Percentiles rank a stretch among this genome's conserved stretches.
Conservation (phyloP, 1,140 invertebrate genomes). For the Drosophila kanapiae region DNA sequence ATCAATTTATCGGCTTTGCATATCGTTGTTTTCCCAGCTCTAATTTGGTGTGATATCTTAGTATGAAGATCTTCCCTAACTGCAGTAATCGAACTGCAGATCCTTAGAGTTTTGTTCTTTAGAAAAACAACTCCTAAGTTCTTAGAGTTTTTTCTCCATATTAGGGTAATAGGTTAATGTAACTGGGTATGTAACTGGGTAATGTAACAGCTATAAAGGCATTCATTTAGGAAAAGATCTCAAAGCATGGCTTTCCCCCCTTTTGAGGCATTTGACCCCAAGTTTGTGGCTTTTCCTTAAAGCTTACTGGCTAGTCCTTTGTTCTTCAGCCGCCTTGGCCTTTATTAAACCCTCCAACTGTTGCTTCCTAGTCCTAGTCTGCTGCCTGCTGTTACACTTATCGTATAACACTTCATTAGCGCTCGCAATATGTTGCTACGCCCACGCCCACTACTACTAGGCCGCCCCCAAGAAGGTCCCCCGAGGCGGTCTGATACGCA, state of each 20-base stretch:
- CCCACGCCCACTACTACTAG: conserved; percentile 39
- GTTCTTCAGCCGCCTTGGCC: neutral
- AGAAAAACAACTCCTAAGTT: too few relatives aligned
- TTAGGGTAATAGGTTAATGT: too few relatives aligned
- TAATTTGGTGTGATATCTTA: neutral
- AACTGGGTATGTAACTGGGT: too few relatives aligned
- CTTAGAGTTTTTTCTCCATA: too few relatives aligned
- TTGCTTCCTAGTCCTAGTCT: conserved; percentile 59
- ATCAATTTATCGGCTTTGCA: too few relatives aligned
- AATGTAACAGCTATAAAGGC: neutral
- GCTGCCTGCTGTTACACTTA: conserved; percentile 77
- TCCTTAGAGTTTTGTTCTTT: too few relatives aligned
- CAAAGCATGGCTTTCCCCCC: neutral
- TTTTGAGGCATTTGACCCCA: neutral
- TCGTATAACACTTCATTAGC: conserved; percentile 74
- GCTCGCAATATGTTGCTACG: conserved; percentile 67
- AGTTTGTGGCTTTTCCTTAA: neutral
- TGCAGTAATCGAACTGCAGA: too few relatives aligned
- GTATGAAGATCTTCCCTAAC: neutral
- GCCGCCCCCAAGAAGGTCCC: conserved; percentile 1
- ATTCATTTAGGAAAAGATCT: neutral
- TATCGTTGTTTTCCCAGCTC: too few relatives aligned
- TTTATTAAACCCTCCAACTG: conserved; percentile 55
- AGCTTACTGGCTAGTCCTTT: neutral
- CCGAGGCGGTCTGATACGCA: neutral